phyloP scores from a whole-genome alignment of 2,888 invertebrate genomes.

The Megaustenia siamemsis region DNA sequence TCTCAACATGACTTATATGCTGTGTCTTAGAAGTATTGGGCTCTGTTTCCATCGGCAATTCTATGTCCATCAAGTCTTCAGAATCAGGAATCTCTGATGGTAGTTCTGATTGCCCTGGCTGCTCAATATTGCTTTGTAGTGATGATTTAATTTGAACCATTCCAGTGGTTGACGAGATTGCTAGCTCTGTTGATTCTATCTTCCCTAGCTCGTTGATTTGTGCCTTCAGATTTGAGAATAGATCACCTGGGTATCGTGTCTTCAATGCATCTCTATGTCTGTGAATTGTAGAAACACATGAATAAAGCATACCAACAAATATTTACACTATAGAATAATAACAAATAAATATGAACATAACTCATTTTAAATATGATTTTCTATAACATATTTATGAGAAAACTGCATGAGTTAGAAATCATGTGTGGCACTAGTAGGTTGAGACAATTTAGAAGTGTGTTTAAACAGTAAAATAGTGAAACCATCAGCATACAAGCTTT shows the following conservation, averaged over 20 bases:
- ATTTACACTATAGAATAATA: too few relatives aligned
- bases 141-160: background rate
- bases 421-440: too few relatives aligned
- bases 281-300: too few relatives aligned
- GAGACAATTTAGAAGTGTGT: too few relatives aligned
- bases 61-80: background rate
- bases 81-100: background rate
- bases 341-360: too few relatives aligned
- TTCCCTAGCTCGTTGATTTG: background rate
- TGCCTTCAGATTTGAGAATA: conserved; percentile 25
- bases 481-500: too few relatives aligned
- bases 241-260: conserved; percentile 11
- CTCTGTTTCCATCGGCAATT: background rate
- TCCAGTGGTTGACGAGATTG: background rate
- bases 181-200: background rate
- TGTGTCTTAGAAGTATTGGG: background rate
- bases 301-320: too few relatives aligned
- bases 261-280: conserved; percentile 24
- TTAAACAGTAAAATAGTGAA: too few relatives aligned
- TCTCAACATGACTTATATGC: background rate
- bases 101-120: background rate
- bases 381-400: too few relatives aligned
- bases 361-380: too few relatives aligned
- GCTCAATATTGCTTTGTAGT: background rate
- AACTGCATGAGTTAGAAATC: too few relatives aligned